These are phyloP conservation scores for Lacerta agilis DNA, from an alignment of 2,797 vertebrate genomes.

Conservation along the genomic window DNA sequence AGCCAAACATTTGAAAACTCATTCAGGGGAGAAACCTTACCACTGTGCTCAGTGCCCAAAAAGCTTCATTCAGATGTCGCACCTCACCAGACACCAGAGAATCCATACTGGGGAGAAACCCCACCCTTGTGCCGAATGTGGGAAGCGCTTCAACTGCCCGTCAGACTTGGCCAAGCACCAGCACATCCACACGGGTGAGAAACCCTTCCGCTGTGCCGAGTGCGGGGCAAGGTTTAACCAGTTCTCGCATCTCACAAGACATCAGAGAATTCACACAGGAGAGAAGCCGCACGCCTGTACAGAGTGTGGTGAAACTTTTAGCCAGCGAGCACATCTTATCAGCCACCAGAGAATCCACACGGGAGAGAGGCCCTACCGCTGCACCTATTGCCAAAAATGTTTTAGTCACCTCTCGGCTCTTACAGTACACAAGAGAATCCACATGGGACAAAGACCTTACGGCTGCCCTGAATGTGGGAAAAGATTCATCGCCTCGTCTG, in stretches of 20 bases:
- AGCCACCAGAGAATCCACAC: conserved; percentile 71
- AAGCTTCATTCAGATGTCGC: conserved; percentile 70
- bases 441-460: conserved; percentile 76
- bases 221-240: conserved; percentile 70
- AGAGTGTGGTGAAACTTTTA: conserved; percentile 70
- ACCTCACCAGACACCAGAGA: conserved; percentile 67
- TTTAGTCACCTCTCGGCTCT: conserved; percentile 69
- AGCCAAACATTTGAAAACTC: conserved; percentile 37
- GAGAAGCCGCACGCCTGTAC: conserved; percentile 68
- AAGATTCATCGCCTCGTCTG: conserved; percentile 71
- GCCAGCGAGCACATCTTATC: conserved; percentile 65
- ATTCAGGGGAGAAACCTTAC: conserved; percentile 31
- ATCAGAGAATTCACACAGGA: conserved; percentile 72
- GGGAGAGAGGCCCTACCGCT: conserved; percentile 68
- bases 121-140: conserved; percentile 64
- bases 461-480: conserved; percentile 75
- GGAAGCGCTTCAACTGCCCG: conserved; percentile 69
- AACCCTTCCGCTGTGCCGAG: conserved; percentile 64
- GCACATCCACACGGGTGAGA: conserved; percentile 69
- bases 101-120: conserved; percentile 74
- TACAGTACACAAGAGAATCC: conserved; percentile 71
- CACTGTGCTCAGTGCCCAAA: conserved; percentile 44
- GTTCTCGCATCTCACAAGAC: conserved; percentile 65
- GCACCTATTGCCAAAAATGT: conserved; percentile 53
- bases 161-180: conserved; percentile 70